phyloP scores from a whole-genome alignment of 1,140 invertebrate genomes.

The Cydia fagiglandana region DNA sequence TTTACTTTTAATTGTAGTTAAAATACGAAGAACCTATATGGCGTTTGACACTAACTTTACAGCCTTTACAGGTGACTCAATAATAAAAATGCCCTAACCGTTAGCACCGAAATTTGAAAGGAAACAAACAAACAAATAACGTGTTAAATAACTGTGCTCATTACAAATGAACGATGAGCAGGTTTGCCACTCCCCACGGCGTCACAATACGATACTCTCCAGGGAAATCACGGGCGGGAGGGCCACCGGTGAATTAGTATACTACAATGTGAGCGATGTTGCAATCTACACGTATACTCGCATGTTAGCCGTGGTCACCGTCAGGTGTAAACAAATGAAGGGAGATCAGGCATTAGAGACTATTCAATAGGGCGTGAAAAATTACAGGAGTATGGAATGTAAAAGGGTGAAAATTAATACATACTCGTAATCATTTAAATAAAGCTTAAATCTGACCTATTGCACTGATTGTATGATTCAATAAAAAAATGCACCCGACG shows the following conservation, averaged over 20 bases:
- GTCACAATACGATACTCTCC: constrained; percentile 45
- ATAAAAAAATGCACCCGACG: constrained; percentile 20
- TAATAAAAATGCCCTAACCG: too few relatives aligned
- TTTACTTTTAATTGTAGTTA: too few relatives aligned
- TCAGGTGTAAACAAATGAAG: not conserved
- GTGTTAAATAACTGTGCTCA: constrained; percentile 47
- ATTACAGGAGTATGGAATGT: too few relatives aligned
- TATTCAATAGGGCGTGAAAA: not conserved
- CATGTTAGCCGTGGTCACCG: not conserved
- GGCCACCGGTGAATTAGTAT: constrained; percentile 27
- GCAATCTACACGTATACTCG: constrained; percentile 7
- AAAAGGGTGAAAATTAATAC: too few relatives aligned
- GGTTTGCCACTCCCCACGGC: constrained; percentile 50
- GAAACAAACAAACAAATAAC: constrained; percentile 19
- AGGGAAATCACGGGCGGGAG: constrained; percentile 56
- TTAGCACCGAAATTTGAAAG: not conserved
- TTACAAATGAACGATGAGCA: constrained; percentile 71
- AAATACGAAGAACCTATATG: too few relatives aligned
- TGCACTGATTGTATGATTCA: constrained; percentile 16
- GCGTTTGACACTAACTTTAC: too few relatives aligned
- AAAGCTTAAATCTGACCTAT: not conserved
- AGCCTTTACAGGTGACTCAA: too few relatives aligned
- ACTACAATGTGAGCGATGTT: constrained; percentile 27
- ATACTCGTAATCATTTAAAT: too few relatives aligned
- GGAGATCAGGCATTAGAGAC: not conserved